Percentiles rank a stretch among this genome's conserved stretches.
Conservation (phyloP, 2,888 invertebrate genomes). For the Sminthurinus aureus region DNA sequence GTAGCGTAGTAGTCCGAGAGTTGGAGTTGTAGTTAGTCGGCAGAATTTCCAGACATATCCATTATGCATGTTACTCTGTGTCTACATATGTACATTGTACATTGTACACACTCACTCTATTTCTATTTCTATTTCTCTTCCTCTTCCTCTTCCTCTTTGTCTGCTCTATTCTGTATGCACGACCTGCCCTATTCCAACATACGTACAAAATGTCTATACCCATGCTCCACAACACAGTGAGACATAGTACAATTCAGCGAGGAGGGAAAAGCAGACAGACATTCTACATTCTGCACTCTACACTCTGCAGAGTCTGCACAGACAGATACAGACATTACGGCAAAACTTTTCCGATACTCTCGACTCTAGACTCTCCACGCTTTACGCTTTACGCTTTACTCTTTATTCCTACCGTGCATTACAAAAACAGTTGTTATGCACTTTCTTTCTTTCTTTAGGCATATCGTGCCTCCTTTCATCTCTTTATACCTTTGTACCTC, state of each 20-base stretch:
- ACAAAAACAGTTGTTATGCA: no score
- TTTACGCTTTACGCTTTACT: not conserved
- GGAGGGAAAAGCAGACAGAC: no score
- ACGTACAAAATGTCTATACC: no score
- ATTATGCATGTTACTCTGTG: not conserved
- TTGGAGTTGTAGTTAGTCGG: not conserved
- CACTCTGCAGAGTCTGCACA: not conserved
- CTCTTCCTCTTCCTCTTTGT: not conserved
- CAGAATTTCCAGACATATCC: not conserved
- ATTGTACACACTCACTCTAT: no score
- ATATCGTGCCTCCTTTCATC: not conserved
- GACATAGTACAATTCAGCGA: no score
- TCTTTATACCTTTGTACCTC: not conserved
- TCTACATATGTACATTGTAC: no score
- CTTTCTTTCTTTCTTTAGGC: not conserved
- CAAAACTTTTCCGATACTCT: no score
- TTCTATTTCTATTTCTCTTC: no score
- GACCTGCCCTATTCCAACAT: not conserved
- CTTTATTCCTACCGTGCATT: not conserved
- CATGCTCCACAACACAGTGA: no score
- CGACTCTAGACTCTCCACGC: not conserved
- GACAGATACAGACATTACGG: no score
- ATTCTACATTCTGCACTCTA: no score
- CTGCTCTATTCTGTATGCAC: not conserved
- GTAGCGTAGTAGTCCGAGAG: no score